These are phyloP conservation scores for Falco novaeseelandiae DNA, from an alignment of 2,797 vertebrate genomes.

Conservation along the genomic window DNA sequence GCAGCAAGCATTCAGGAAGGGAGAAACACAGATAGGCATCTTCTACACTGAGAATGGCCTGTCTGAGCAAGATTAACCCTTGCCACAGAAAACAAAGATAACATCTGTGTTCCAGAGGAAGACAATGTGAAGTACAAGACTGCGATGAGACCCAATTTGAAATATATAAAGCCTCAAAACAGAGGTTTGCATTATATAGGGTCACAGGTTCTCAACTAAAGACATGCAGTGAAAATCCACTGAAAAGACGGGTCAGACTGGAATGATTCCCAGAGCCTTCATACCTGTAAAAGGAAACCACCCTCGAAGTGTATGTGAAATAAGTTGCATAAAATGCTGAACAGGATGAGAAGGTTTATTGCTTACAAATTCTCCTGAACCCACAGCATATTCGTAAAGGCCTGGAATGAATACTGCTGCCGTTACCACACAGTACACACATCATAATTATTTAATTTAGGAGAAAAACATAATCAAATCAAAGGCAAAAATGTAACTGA, in stretches of 20 bases:
- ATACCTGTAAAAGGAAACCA: background rate
- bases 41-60: conserved; percentile 18
- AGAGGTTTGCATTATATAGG: background rate
- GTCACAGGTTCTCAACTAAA: background rate
- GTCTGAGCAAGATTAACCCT: conserved; percentile 52
- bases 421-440: conserved; percentile 6
- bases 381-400: background rate
- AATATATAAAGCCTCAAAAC: background rate
- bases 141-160: background rate
- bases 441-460: conserved; percentile 62
- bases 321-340: conserved; percentile 5
- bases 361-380: conserved; percentile 29
- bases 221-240: background rate
- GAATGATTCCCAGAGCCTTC: background rate
- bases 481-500: conserved; percentile 59
- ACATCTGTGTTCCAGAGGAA: background rate
- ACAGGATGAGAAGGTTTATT: background rate
- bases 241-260: background rate
- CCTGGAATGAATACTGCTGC: conserved; percentile 13
- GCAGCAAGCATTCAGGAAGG: conserved; percentile 11
- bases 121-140: background rate
- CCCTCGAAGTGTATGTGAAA: background rate
- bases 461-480: conserved; percentile 57
- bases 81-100: conserved; percentile 50
- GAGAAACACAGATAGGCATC: conserved; percentile 31